Base-by-base conservation (phyloP, 2,113 vertebrate species). In the Ptilonorhynchus violaceus region DNA sequence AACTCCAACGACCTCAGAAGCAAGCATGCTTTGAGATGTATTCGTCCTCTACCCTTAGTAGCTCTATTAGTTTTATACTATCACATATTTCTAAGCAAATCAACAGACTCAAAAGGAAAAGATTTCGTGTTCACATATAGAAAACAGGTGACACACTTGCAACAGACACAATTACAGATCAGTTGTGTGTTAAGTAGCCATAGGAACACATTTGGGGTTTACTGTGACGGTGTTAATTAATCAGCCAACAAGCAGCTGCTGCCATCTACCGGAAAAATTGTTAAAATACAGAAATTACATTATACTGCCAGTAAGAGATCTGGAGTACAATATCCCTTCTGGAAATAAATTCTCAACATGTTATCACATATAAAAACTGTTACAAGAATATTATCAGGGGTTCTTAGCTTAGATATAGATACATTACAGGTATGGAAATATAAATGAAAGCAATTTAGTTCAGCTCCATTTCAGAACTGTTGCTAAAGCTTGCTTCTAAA, bases 251-350 rank as follows among this genome's bases (percentile, higher is more conserved):
- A 90, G 80, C 12, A 12, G 23, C 58, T 93, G 70, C 88, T 89
- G 97, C 90, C 96, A 96, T 44, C 96, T 97, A 35, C 31, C 77
- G 96, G 93, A 47, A 33, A 70, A 82, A 72, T 16, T 20, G 30
- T 39, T 72, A 52, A 70, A 94, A 74, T 20, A 58, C 41, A 84
- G 69, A 77, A 58, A 69, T 49, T 47, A 31, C 14, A 22, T 47
- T 56, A 10, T 15, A n/a, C 37, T 31, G 77, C 18, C 58, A n/a
- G 22, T 10, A 72, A 53, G n/a, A 28, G 33, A 85, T 63, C 15
- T 30, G 44, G 13, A 49, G 31, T 44, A 42, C 5, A 46, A 11
- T 22, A 62, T 18, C 33, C 33, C 56, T 75, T 28, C 41, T 53
- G 79, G 24, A 70, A 91, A 78, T 31, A 77, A 85, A 58, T 12